Evolutionary conservation across 2,113 vertebrate species (phyloP).

Genomic region (Hyperoodon ampullatus): DNA sequence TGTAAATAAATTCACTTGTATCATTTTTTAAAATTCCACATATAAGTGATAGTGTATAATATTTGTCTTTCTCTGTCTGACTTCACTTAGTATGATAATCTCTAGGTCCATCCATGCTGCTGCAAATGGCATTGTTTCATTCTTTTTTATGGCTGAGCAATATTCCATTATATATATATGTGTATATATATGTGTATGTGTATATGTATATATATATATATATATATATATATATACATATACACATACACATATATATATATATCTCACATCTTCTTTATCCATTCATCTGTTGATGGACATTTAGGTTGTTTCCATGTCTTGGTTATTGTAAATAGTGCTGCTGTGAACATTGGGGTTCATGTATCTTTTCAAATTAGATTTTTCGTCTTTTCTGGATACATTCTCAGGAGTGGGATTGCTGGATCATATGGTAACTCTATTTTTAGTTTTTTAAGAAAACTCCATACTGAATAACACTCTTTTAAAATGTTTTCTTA

Average conservation of each 20-base stretch:
- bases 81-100: not conserved
- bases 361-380: not conserved
- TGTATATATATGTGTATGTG: rapidly evolving
- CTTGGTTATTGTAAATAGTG: not conserved
- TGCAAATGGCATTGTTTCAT: not conserved
- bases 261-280: not conserved
- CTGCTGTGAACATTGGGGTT: not conserved
- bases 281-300: not conserved
- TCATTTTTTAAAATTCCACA: not conserved
- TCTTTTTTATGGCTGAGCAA: not conserved
- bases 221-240: too few species aligned
- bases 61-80: not conserved
- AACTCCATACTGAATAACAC: not conserved
- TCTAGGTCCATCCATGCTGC: not conserved
- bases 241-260: too few species aligned
- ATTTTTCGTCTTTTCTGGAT: not conserved
- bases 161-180: not conserved
- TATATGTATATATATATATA: not conserved
- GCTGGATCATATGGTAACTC: not conserved
- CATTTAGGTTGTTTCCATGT: not conserved
- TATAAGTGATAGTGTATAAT: not conserved
- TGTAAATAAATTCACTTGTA: not conserved
- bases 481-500: not conserved
- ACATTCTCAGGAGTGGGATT: not conserved
- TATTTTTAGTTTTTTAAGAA: not conserved